Evolutionary conservation across 2,797 vertebrate species (phyloP).

Genomic region (Falco peregrinus): DNA sequence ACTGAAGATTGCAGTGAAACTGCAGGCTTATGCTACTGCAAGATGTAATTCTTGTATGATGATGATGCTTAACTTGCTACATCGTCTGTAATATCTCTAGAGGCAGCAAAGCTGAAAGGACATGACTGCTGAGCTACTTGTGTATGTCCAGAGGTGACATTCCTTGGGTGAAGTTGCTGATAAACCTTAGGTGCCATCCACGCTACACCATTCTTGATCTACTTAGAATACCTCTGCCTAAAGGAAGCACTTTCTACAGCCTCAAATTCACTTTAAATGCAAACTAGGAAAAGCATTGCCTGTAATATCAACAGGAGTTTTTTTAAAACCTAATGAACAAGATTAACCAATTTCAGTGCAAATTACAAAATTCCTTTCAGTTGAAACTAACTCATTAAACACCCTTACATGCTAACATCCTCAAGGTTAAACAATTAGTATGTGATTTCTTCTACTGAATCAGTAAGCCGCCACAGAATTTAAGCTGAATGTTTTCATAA

Average conservation of each 20-base stretch:
- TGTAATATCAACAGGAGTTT: neutral
- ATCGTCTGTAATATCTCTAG: neutral
- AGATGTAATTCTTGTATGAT: neutral
- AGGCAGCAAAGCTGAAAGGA: neutral
- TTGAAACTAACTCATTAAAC: slow-evolving; percentile 20
- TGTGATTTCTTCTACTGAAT: neutral
- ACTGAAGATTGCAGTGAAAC: neutral
- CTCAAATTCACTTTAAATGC: slow-evolving; percentile 15
- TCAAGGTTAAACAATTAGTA: neutral
- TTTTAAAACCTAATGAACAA: neutral
- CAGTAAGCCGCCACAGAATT: neutral
- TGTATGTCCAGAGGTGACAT: neutral
- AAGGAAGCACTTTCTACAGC: slow-evolving; percentile 6
- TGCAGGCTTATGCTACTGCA: neutral
- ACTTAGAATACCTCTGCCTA: neutral
- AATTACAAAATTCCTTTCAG: neutral
- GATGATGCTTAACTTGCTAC: neutral
- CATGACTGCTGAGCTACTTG: neutral
- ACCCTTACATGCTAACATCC: neutral
- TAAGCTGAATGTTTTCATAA: neutral
- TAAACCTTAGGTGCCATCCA: neutral
- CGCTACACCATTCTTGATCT: neutral
- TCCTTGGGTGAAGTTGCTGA: neutral
- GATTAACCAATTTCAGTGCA: neutral
- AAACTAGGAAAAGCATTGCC: neutral